Evolutionary conservation across 2,113 vertebrate species (phyloP).

Genomic region (Origma solitaria): DNA sequence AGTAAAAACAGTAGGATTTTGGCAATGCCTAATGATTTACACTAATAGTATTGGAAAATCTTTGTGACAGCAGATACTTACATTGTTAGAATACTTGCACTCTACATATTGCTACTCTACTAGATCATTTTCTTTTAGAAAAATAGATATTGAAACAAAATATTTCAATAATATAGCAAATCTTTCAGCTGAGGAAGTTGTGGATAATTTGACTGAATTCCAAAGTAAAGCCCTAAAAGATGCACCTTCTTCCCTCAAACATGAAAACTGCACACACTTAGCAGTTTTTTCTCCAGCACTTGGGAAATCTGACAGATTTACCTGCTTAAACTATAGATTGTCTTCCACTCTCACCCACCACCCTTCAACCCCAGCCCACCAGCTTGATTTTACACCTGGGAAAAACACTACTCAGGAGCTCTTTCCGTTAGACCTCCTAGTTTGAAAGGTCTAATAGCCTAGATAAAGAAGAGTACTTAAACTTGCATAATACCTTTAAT

Average conservation of each 20-base stretch:
- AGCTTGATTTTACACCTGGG: conserved; percentile 40
- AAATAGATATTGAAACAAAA: not conserved
- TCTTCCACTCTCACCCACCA: not conserved
- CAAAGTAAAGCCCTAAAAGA: not conserved
- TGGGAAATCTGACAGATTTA: not conserved
- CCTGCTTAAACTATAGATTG: not conserved
- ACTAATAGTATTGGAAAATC: not conserved
- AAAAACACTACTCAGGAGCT: conserved; percentile 47
- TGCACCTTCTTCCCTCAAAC: not conserved
- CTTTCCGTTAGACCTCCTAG: conserved; percentile 37
- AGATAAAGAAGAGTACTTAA: conserved; percentile 61
- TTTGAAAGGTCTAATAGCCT: conserved; percentile 56
- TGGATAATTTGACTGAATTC: not conserved
- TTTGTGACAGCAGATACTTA: not conserved
- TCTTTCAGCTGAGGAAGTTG: not conserved
- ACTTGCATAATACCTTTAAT: conserved; percentile 60
- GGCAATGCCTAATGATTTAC: conserved; percentile 9
- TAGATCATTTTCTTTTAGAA: not conserved
- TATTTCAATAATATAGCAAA: not conserved
- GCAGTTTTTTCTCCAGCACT: not conserved
- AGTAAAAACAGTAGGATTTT: conserved; percentile 1
- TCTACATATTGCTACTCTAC: not conserved
- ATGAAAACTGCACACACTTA: not conserved
- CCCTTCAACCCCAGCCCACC: not conserved
- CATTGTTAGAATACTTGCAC: not conserved